These are phyloP conservation scores for Recurvirostra avosetta DNA, from an alignment of 2,113 vertebrate genomes.

Conservation along the genomic window DNA sequence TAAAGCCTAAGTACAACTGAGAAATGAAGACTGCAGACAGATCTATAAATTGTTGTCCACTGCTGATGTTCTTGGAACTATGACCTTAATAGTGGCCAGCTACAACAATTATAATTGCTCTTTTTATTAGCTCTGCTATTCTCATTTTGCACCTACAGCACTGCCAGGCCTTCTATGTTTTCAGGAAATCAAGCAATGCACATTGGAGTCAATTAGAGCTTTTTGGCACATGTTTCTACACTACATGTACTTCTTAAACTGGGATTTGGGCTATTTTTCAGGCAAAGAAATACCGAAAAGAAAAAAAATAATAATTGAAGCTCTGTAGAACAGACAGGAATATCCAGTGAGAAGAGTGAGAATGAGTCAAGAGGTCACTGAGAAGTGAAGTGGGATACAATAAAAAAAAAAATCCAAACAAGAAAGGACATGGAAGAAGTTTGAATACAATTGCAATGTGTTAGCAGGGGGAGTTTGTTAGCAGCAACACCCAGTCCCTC, in stretches of 20 bases:
- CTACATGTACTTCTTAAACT: background rate
- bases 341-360: background rate
- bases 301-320: background rate
- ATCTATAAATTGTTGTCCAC: background rate
- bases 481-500: background rate
- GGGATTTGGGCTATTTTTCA: background rate
- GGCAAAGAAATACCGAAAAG: background rate
- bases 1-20: background rate
- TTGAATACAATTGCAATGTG: background rate
- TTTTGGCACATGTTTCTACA: background rate
- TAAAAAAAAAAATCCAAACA: background rate
- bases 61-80: background rate
- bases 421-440: background rate
- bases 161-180: background rate
- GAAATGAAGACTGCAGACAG: background rate
- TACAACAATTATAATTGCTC: background rate
- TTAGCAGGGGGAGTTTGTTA: background rate
- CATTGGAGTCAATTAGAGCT: background rate
- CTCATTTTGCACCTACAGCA: background rate
- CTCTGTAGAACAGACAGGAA: background rate
- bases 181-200: constrained; percentile 16
- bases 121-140: constrained; percentile 19
- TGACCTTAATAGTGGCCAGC: background rate
- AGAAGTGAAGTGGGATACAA: background rate
- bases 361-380: background rate